phyloP scores from a whole-genome alignment of 2,113 vertebrate genomes.

The Syngnathoides biaculeatus region DNA sequence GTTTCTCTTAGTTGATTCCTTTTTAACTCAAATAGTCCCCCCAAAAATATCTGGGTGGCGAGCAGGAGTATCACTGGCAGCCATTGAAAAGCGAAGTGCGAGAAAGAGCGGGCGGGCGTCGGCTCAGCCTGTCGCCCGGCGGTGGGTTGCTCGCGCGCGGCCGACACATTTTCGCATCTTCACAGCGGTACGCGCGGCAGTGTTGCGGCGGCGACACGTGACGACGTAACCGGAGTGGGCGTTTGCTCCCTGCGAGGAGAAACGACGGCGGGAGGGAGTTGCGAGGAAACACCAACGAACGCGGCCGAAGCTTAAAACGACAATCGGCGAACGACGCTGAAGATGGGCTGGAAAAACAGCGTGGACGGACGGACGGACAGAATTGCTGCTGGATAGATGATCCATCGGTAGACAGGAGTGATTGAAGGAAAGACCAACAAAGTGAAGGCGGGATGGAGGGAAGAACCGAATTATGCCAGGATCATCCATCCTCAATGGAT shows the following conservation, averaged over 20 bases:
- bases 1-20: neutral
- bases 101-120: neutral
- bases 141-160: neutral
- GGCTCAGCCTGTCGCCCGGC: neutral
- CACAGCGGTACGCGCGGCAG: neutral
- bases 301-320: neutral
- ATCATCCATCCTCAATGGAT: too few species aligned
- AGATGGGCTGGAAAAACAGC: too few species aligned
- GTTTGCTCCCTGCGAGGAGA: neutral
- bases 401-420: too few species aligned
- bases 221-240: neutral
- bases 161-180: constrained; percentile 2
- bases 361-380: too few species aligned
- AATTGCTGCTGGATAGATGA: too few species aligned
- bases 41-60: neutral
- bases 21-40: neutral
- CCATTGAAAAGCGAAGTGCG: constrained; percentile 1
- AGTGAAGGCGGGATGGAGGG: too few species aligned
- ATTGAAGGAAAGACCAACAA: too few species aligned
- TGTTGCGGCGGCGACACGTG: neutral
- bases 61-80: constrained; percentile 5
- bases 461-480: too few species aligned
- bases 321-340: neutral
- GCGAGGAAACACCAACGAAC: neutral
- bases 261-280: neutral